A percentile compares a stretch with the other conserved stretches of the same genome.
These are phyloP conservation scores for Phymastichus coffea DNA, from an alignment of 1,140 invertebrate species.

Conservation along the genomic window DNA sequence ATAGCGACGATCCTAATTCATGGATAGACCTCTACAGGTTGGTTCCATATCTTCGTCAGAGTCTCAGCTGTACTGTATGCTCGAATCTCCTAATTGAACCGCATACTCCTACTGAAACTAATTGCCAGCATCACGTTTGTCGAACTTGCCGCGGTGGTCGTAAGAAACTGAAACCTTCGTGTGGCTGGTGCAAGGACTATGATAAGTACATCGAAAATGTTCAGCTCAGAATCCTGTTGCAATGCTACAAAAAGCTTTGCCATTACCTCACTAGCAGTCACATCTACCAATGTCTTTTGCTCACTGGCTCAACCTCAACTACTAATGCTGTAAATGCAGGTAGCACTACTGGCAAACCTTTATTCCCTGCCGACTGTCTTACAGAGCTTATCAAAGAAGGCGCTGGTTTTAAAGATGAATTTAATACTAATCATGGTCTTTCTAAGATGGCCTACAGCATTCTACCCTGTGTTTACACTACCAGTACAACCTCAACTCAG, in stretches of 20 bases:
- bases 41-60: slow-evolving; percentile 80
- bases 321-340: slow-evolving; percentile 51
- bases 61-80: slow-evolving; percentile 86
- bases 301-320: slow-evolving; percentile 55
- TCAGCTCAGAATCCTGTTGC: slow-evolving; percentile 74
- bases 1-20: slow-evolving; percentile 67
- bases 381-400: slow-evolving; percentile 79
- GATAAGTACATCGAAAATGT: slow-evolving; percentile 81
- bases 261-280: slow-evolving; percentile 74
- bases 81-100: slow-evolving; percentile 80
- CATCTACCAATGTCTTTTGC: slow-evolving; percentile 65
- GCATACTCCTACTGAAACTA: slow-evolving; percentile 74
- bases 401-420: slow-evolving; percentile 74
- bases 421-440: slow-evolving; percentile 67
- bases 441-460: slow-evolving; percentile 72
- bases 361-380: slow-evolving; percentile 60
- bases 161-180: slow-evolving; percentile 81
- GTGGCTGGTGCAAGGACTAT: slow-evolving; percentile 83
- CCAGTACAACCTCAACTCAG: slow-evolving; percentile 66
- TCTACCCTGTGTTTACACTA: slow-evolving; percentile 70
- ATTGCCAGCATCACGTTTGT: slow-evolving; percentile 88
- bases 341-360: slow-evolving; percentile 34
- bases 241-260: slow-evolving; percentile 88
- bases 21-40: slow-evolving; percentile 81
- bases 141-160: slow-evolving; percentile 76